phyloP scores from a whole-genome alignment of 2,113 vertebrate species.

The Archocentrus centrarchus region DNA sequence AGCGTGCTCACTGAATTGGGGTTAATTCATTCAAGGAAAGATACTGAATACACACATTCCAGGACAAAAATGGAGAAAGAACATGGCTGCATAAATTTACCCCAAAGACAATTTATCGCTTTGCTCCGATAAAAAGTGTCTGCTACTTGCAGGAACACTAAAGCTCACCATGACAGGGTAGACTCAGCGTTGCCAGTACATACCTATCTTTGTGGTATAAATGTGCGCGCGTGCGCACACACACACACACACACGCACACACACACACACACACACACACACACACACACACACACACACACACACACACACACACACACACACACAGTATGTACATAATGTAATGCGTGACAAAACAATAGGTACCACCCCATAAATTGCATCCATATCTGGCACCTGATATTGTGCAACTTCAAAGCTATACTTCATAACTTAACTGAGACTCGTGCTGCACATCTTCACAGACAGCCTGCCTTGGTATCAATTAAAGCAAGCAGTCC shows the following conservation, averaged over 20 bases:
- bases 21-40: slow-evolving; percentile 52
- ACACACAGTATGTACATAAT: background rate
- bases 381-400: slow-evolving; percentile 16
- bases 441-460: slow-evolving; percentile 6
- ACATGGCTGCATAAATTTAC: slow-evolving; percentile 57
- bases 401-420: slow-evolving; percentile 40
- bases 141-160: slow-evolving; percentile 71
- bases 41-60: slow-evolving; percentile 40
- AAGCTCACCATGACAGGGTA: slow-evolving; percentile 63
- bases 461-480: slow-evolving; percentile 16
- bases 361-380: slow-evolving; percentile 39
- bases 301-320: background rate
- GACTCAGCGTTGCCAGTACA: slow-evolving; percentile 49
- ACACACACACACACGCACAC: background rate
- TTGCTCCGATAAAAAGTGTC: slow-evolving; percentile 51
- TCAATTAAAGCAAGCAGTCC: slow-evolving; percentile 45
- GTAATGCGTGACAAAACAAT: slow-evolving; percentile 29
- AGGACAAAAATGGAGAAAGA: slow-evolving; percentile 56
- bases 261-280: too few species aligned
- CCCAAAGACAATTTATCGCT: slow-evolving; percentile 64
- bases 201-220: slow-evolving; percentile 48
- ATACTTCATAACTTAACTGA: slow-evolving; percentile 16
- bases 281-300: background rate
- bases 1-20: slow-evolving; percentile 5
- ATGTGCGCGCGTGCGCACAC: background rate